Evolutionary conservation across 2,113 vertebrate species (phyloP).

Genomic region (Boulengeromyrus knoepffleri): DNA sequence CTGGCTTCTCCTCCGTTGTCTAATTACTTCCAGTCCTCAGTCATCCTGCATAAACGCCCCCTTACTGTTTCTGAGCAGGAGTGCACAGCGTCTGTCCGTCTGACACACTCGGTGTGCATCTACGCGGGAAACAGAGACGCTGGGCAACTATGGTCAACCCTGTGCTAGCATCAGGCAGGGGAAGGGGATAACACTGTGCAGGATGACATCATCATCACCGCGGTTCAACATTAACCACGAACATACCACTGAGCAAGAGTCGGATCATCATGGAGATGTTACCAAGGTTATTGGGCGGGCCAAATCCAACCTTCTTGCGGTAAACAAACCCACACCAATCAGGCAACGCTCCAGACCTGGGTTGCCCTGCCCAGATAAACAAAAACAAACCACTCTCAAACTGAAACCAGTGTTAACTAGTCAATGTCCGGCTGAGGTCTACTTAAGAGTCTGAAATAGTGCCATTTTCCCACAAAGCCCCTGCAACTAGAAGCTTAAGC

Average conservation of each 20-base stretch:
- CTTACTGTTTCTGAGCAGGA: not conserved
- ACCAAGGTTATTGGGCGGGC: not conserved
- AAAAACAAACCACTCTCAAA: not conserved
- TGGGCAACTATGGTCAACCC: not conserved
- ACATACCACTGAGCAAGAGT: not conserved
- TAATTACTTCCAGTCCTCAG: constrained; percentile 6
- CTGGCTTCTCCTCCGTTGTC: not conserved
- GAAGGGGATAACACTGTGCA: not conserved
- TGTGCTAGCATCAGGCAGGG: not conserved
- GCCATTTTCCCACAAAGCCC: not conserved
- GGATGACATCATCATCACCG: not conserved
- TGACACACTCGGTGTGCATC: not conserved
- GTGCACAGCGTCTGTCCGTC: not conserved
- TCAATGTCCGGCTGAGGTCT: not conserved
- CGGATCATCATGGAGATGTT: not conserved
- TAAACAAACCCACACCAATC: not conserved
- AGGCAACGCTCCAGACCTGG: not conserved
- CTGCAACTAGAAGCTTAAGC: not conserved
- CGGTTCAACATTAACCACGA: not conserved
- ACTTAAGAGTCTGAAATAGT: not conserved
- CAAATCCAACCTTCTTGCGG: not conserved
- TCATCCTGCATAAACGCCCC: not conserved
- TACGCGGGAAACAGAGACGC: not conserved
- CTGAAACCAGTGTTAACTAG: not conserved
- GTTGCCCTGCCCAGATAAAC: not conserved